Percentiles rank a stretch among this genome's conserved stretches.
phyloP scores from a whole-genome alignment of 2,888 invertebrate species.

The Piscicola geometra region DNA sequence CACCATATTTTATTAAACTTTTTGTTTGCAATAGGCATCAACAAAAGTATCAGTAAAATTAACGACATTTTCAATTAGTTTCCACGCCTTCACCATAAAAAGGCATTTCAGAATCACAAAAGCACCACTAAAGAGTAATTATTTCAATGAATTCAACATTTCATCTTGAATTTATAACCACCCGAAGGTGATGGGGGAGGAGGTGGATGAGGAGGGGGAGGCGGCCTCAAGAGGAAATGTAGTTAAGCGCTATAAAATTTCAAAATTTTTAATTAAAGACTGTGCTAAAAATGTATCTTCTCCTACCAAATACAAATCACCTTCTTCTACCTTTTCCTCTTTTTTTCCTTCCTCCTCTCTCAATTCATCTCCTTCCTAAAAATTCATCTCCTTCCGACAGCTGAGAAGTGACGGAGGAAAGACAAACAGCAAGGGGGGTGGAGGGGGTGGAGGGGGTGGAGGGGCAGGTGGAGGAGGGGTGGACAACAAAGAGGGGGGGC shows the following conservation, averaged over 20 bases:
- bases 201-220: conserved; percentile 37
- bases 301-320: background rate
- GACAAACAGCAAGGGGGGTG: no score
- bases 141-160: background rate
- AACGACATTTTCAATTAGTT: no score
- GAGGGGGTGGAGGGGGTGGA: no score
- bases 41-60: no score
- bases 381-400: conserved; percentile 42
- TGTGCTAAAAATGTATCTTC: background rate
- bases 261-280: no score
- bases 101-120: no score
- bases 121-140: background rate
- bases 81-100: no score
- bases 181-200: conserved; percentile 37
- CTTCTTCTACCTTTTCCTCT: background rate
- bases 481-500: conserved; percentile 67
- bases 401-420: conserved; percentile 69
- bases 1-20: no score
- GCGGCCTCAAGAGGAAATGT: conserved; percentile 25
- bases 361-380: background rate
- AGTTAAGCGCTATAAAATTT: no score
- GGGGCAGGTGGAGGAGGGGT: conserved; percentile 58
- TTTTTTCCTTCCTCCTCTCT: background rate
- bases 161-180: background rate
- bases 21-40: no score